A percentile compares a stretch with the other conserved stretches of the same genome.
Conservation (phyloP, 1,140 invertebrate genomes). For the Fopius arisanus region DNA sequence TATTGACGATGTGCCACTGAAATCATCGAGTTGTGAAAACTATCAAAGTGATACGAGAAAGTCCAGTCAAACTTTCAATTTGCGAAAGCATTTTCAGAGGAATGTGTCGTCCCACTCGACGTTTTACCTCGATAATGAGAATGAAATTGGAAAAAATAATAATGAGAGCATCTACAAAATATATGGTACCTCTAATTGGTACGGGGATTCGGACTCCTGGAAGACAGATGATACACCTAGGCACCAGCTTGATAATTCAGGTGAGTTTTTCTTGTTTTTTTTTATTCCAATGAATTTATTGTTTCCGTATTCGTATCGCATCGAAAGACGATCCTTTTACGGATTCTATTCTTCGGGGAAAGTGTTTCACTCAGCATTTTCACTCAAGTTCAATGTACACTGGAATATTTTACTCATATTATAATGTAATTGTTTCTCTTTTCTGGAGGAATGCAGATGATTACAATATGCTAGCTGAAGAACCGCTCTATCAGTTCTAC, state of each 20-base stretch:
- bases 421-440: background rate
- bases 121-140: slow-evolving; percentile 52
- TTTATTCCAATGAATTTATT: background rate
- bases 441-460: slow-evolving; percentile 48
- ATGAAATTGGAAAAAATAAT: slow-evolving; percentile 32
- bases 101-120: slow-evolving; percentile 44
- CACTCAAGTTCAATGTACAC: background rate
- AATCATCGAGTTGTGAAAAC: slow-evolving; percentile 39
- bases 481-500: slow-evolving; percentile 92
- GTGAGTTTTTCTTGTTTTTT: slow-evolving; percentile 19
- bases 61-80: slow-evolving; percentile 49
- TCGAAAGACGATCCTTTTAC: background rate
- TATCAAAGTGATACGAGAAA: slow-evolving; percentile 11
- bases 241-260: background rate
- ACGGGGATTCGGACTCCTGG: slow-evolving; percentile 27
- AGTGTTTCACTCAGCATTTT: background rate
- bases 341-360: background rate
- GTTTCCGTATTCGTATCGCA: background rate
- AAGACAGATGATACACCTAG: background rate
- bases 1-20: slow-evolving; percentile 31
- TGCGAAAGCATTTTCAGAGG: slow-evolving; percentile 54
- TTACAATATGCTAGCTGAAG: slow-evolving; percentile 69
- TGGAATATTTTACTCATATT: background rate
- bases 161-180: slow-evolving; percentile 42
- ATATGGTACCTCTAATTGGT: slow-evolving; percentile 47